A percentile compares a stretch with the other conserved stretches of the same genome.
Evolutionary conservation across 2,888 invertebrate species (phyloP).

Genomic region (Phaedon cochleariae): DNA sequence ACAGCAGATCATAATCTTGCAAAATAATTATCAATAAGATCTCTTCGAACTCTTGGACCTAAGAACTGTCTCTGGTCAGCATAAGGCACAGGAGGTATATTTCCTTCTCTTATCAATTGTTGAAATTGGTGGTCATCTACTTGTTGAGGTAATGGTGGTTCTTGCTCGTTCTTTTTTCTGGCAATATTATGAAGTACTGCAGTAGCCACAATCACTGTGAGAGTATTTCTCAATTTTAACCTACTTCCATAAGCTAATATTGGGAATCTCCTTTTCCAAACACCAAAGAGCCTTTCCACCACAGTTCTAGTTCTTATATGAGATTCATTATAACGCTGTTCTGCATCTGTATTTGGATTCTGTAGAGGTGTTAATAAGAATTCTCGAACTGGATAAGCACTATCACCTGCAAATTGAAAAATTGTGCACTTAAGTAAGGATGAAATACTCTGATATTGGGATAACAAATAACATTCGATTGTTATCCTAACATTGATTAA

Average conservation of each 20-base stretch:
- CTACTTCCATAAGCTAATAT: slow-evolving; percentile 8
- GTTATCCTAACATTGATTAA: slow-evolving; percentile 2
- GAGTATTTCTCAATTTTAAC: slow-evolving; percentile 3
- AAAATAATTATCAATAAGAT: slow-evolving; percentile 7
- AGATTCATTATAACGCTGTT: slow-evolving; percentile 20
- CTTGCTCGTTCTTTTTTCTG: slow-evolving; percentile 8
- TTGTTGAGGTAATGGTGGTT: slow-evolving; percentile 3
- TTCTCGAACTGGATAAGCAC: slow-evolving; percentile 4
- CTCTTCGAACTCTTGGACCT: not conserved
- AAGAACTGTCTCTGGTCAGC: not conserved
- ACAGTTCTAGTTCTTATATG: slow-evolving; percentile 15
- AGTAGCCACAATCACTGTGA: slow-evolving; percentile 9
- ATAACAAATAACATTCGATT: not conserved
- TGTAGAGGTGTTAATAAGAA: slow-evolving; percentile 20
- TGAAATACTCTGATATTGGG: not conserved
- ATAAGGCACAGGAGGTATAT: slow-evolving; percentile 3
- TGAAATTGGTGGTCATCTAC: slow-evolving; percentile 1
- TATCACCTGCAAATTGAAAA: slow-evolving; percentile 10
- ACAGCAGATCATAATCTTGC: slow-evolving; percentile 3
- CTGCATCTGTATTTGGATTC: slow-evolving; percentile 1
- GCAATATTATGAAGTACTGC: slow-evolving; percentile 19
- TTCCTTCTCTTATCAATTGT: slow-evolving; percentile 4
- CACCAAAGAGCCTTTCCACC: slow-evolving; percentile 13
- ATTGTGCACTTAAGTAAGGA: not conserved
- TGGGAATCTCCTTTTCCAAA: slow-evolving; percentile 23